Evolutionary conservation across 2,113 vertebrate genomes (phyloP).

Genomic region (Tonatia bakeri): DNA sequence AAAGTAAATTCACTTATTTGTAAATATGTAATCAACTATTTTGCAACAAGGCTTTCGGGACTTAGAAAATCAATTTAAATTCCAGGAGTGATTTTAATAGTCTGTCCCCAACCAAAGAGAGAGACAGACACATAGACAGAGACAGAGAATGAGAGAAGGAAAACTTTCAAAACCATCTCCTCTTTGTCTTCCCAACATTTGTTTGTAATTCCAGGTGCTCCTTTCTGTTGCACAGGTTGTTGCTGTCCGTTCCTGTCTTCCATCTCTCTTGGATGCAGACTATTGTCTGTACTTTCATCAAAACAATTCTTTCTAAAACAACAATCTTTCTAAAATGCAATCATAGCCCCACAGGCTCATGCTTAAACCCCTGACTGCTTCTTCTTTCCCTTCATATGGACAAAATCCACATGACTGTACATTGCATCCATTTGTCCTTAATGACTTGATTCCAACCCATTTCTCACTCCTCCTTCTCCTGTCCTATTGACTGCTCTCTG

Average conservation of each 20-base stretch:
- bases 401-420: neutral
- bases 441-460: neutral
- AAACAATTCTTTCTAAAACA: neutral
- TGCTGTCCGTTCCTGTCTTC: accelerated
- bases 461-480: neutral
- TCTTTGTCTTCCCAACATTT: neutral
- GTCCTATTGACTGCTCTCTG: no score
- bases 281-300: neutral
- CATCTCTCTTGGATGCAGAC: no score
- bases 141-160: neutral
- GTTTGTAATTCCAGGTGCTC: neutral
- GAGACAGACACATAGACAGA: neutral
- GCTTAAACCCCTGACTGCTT: neutral
- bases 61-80: neutral
- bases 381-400: neutral
- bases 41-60: neutral
- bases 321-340: neutral
- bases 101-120: neutral
- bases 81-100: neutral
- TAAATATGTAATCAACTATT: neutral
- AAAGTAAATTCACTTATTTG: neutral
- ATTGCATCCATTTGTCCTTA: accelerated
- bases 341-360: neutral
- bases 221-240: neutral
- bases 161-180: neutral